Evolutionary conservation across 2,113 vertebrate genomes (phyloP).

Genomic region (Sigmodon hispidus): DNA sequence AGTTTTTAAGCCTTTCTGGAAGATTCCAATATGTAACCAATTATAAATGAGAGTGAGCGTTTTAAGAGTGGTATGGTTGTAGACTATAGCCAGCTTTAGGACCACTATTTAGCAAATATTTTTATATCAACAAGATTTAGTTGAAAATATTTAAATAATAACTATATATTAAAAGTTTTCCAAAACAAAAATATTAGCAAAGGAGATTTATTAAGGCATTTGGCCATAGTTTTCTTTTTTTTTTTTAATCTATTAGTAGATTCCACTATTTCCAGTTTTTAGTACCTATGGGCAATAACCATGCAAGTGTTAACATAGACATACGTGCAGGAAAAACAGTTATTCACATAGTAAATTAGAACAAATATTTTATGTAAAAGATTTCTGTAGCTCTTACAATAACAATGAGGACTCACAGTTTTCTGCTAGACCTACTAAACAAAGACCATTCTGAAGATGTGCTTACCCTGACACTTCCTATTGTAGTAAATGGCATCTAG

Average conservation of each 20-base stretch:
- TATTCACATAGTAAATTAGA: background rate
- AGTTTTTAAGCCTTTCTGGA: background rate
- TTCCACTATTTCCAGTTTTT: background rate
- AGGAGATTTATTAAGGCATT: background rate
- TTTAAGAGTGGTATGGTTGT: background rate
- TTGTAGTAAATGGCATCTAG: background rate
- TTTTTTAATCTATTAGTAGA: background rate
- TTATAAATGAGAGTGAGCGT: background rate
- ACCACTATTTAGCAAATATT: background rate
- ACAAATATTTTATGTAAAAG: background rate
- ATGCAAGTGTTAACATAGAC: background rate
- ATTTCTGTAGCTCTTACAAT: background rate
- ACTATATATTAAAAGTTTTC: background rate
- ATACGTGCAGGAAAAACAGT: background rate
- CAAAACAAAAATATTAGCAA: background rate
- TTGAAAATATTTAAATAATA: slow-evolving; percentile 25
- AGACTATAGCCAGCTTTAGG: background rate
- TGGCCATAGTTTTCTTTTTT: background rate
- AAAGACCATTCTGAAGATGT: background rate
- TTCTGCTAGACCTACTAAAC: background rate
- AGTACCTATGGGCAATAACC: background rate
- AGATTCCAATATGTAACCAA: background rate
- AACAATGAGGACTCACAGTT: background rate
- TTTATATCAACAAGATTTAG: slow-evolving; percentile 19
- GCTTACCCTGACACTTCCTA: background rate